These are phyloP conservation scores for Halcyon smyrnensis DNA, from an alignment of 2,797 vertebrate genomes.

Conservation along the genomic window DNA sequence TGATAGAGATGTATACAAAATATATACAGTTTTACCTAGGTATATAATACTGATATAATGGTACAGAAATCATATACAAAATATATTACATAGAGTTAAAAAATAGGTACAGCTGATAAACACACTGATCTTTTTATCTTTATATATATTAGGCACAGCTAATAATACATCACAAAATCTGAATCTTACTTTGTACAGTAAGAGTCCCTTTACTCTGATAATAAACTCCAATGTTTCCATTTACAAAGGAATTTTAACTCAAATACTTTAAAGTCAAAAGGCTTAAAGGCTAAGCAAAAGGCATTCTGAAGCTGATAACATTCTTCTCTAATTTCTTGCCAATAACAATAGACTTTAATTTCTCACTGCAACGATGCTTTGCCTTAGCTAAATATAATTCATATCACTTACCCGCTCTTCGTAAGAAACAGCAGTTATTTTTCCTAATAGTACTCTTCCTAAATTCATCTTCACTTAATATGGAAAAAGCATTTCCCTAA, in stretches of 20 bases:
- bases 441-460: constrained; percentile 74
- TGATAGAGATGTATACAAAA: not conserved
- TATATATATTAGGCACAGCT: not conserved
- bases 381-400: constrained; percentile 64
- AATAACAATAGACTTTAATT: constrained; percentile 56
- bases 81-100: not conserved
- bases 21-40: not conserved
- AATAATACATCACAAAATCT: not conserved
- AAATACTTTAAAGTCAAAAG: not conserved
- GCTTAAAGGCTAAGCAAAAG: constrained; percentile 32
- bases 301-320: constrained; percentile 10
- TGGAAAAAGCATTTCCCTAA: constrained; percentile 55
- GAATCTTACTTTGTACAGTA: not conserved
- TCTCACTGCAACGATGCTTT: constrained; percentile 32
- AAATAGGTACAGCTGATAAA: not conserved
- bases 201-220: not conserved
- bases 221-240: constrained; percentile 1
- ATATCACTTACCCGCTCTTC: constrained; percentile 77
- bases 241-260: constrained; percentile 6
- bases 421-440: constrained; percentile 66
- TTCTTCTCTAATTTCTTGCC: constrained; percentile 44
- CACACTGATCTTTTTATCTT: not conserved
- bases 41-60: not conserved
- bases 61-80: not conserved
- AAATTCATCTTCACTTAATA: constrained; percentile 77